A percentile compares a stretch with the other conserved stretches of the same genome.
Evolutionary conservation across 2,797 vertebrate genomes (phyloP).

Genomic region (Cynopterus sphinx): DNA sequence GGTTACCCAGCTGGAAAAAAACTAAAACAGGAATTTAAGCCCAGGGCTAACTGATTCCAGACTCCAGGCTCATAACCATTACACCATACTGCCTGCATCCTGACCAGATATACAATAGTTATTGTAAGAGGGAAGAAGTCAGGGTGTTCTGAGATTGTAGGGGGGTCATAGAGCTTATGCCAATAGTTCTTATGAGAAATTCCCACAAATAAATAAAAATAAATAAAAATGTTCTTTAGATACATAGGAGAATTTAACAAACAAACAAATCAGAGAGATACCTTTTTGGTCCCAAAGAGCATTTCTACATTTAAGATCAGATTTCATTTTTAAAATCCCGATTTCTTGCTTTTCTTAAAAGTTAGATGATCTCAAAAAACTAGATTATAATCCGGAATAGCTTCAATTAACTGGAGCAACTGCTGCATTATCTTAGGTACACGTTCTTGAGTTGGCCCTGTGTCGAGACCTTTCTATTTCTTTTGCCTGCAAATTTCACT

Average conservation of each 20-base stretch:
- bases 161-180: accelerated
- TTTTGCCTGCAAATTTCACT: background rate
- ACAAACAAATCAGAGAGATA: background rate
- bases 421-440: background rate
- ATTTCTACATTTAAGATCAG: background rate
- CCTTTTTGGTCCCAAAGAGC: background rate
- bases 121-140: background rate
- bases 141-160: background rate
- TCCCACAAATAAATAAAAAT: background rate
- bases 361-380: background rate
- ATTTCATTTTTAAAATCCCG: background rate
- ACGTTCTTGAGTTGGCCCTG: background rate
- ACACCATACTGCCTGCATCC: background rate
- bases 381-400: background rate
- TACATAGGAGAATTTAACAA: background rate
- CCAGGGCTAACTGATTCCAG: background rate
- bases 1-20: background rate
- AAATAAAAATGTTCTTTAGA: background rate
- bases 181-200: background rate
- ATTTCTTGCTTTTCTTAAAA: background rate
- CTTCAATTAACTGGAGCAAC: background rate
- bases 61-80: background rate
- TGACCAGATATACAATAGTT: background rate
- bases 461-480: background rate
- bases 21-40: background rate